Percentiles rank a stretch among this genome's conserved stretches.
Conservation (phyloP, 2,888 invertebrate genomes). For the Carpatolechia fugitivella region DNA sequence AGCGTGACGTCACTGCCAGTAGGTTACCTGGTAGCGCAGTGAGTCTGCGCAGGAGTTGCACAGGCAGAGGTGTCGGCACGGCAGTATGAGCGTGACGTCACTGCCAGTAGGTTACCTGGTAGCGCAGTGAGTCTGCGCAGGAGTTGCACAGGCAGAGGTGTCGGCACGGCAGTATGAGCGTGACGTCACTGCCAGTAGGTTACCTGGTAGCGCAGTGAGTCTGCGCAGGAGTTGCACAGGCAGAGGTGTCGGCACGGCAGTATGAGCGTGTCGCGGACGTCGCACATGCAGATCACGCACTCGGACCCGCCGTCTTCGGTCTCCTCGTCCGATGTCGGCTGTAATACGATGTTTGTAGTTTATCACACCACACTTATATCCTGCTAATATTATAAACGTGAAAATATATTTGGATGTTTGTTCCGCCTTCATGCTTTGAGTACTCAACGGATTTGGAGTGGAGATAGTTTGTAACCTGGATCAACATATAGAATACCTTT, state of each 20-base stretch:
- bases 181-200: conserved; percentile 97
- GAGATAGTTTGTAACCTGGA: too few species aligned
- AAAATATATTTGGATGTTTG: too few species aligned
- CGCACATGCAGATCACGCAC: conserved; percentile 99
- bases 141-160: conserved; percentile 51
- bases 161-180: conserved; percentile 96
- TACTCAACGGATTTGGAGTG: too few species aligned
- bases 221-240: conserved; percentile 85
- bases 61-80: conserved; percentile 83
- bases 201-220: conserved; percentile 90
- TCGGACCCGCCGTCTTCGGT: conserved; percentile 97
- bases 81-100: conserved; percentile 95
- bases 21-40: conserved; percentile 99
- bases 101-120: conserved; percentile 92
- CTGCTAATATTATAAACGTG: too few species aligned
- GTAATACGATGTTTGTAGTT: not conserved
- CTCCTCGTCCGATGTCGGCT: conserved; percentile 87
- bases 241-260: conserved; percentile 88
- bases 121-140: conserved; percentile 94
- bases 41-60: conserved; percentile 89
- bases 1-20: conserved; percentile 96
- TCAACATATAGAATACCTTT: too few species aligned
- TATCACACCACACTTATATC: too few species aligned
- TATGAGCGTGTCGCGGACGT: conserved; percentile 96
- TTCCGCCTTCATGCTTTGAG: too few species aligned